Evolutionary conservation across 2,113 vertebrate species (phyloP), one percentile per base, ranked within the genome.

Genomic region (Amphiprion ocellaris): DNA sequence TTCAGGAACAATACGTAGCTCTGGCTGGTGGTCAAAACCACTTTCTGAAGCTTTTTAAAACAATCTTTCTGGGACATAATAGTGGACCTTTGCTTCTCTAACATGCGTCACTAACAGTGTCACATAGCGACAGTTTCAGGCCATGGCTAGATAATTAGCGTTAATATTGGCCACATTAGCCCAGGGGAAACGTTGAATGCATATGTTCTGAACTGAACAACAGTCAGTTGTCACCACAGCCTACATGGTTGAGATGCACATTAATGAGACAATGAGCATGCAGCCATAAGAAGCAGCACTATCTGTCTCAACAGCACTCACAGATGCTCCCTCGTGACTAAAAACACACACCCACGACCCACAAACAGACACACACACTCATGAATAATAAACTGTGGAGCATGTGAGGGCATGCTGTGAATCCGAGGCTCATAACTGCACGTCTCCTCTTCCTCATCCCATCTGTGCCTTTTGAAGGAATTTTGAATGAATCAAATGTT

Each of bases 301-400:
- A n/a, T 10, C 28, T 71, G 24, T 26, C 12, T 44, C 28, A 56
- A 66, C 69, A 12, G 68, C 67, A 63, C 24, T 76, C 24, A 52
- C 52, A 54, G 26, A 71, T 10, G 50, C 52, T 73, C 71, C 19
- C 70, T 76, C 28, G 71, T 52, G 67, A 62, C 52, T n/a, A 17
- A 69, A 82, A 79, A 58, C 54, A 61, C 61, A 82, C 69, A 72
- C 73, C 23, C 33, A 71, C 30, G 2, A 50, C 37, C 24, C 21
- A 73, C 62, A 71, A 28, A 81, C 26, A 66, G 28, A 39, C 58
- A 17, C 70, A 56, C 74, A 56, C 24, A 67, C 59, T 80, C 63
- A 70, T 86, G 69, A 90, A 83, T 78, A 85, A 86, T 72, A 64
- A 80, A 69, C 41, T 59, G 14, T 9, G 10, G 73, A 33, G 41